These are phyloP conservation scores for Melolontha melolontha DNA, from an alignment of 2,888 invertebrate genomes.

Conservation along the genomic window DNA sequence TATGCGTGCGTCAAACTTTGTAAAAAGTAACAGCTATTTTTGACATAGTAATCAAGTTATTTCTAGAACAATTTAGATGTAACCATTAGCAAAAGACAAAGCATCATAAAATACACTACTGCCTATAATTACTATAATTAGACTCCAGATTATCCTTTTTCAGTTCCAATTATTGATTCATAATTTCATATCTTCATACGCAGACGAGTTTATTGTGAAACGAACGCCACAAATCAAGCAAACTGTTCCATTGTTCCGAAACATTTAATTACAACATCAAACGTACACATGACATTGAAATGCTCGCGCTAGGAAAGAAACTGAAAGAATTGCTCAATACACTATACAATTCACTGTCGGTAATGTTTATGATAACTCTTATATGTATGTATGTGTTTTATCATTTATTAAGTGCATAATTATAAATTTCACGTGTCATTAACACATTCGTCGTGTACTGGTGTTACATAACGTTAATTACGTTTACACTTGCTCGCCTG, in stretches of 20 bases:
- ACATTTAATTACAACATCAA: slow-evolving; percentile 22
- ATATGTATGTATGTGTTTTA: slow-evolving; percentile 10
- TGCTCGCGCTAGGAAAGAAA: neutral
- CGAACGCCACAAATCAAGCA: slow-evolving; percentile 28
- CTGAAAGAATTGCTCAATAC: slow-evolving; percentile 8
- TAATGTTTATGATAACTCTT: slow-evolving; percentile 6
- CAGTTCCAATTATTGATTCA: neutral
- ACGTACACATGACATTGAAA: slow-evolving; percentile 3
- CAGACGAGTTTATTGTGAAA: slow-evolving; percentile 18
- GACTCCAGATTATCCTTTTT: neutral
- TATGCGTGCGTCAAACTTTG: too few relatives aligned
- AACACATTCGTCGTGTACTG: slow-evolving; percentile 29
- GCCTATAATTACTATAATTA: slow-evolving; percentile 9
- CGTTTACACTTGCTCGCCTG: slow-evolving; percentile 28
- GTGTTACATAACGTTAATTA: slow-evolving; percentile 41
- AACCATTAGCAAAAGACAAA: slow-evolving; percentile 9
- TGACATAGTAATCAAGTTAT: neutral
- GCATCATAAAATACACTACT: slow-evolving; percentile 10
- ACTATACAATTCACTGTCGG: slow-evolving; percentile 3
- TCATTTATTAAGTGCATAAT: slow-evolving; percentile 26
- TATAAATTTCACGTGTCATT: slow-evolving; percentile 44
- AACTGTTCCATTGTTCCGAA: slow-evolving; percentile 25
- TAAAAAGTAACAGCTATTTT: too few relatives aligned
- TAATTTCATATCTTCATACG: slow-evolving; percentile 19
- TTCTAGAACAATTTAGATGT: slow-evolving; percentile 2